A percentile compares a stretch with the other conserved stretches of the same genome.
These are phyloP conservation scores for Oxygymnocypris stewartii DNA, from an alignment of 2,113 vertebrate species.

Conservation along the genomic window DNA sequence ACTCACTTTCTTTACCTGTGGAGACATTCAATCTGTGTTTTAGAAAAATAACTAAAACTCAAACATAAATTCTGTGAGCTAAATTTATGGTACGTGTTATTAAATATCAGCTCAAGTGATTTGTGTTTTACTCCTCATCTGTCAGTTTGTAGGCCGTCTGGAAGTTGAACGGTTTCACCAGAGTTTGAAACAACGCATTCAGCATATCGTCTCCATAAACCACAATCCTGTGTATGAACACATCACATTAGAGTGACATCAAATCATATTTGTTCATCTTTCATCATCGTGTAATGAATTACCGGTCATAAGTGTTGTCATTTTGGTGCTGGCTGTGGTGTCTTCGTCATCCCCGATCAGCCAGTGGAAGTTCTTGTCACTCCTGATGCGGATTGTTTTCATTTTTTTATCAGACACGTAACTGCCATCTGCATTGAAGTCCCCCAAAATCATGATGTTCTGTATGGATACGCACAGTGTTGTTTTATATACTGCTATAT, in stretches of 20 bases:
- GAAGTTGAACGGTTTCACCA: constrained; percentile 80
- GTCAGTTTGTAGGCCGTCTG: constrained; percentile 65
- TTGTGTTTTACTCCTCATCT: constrained; percentile 65
- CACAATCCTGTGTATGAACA: constrained; percentile 74
- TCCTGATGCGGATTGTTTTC: constrained; percentile 62
- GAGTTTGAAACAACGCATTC: constrained; percentile 68
- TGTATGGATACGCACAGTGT: constrained; percentile 42
- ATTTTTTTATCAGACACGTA: constrained; percentile 68
- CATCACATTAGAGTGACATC: background rate
- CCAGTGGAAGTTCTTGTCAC: constrained; percentile 65
- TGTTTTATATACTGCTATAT: too few species aligned
- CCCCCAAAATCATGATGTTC: constrained; percentile 76
- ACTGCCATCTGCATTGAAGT: constrained; percentile 74
- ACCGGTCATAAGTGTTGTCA: constrained; percentile 77
- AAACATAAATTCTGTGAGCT: background rate
- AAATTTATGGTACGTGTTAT: background rate
- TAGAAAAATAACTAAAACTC: too few species aligned
- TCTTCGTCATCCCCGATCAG: constrained; percentile 71
- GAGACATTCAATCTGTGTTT: background rate
- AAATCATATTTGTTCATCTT: background rate
- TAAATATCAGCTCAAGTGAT: constrained; percentile 7
- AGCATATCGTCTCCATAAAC: constrained; percentile 76
- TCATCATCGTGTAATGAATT: background rate
- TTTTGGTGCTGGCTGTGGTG: constrained; percentile 69
- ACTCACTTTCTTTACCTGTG: constrained; percentile 72